A percentile compares a stretch with the other conserved stretches of the same genome.
Evolutionary conservation across 2,797 vertebrate species (phyloP).

Genomic region (Sebastiscus tertius): DNA sequence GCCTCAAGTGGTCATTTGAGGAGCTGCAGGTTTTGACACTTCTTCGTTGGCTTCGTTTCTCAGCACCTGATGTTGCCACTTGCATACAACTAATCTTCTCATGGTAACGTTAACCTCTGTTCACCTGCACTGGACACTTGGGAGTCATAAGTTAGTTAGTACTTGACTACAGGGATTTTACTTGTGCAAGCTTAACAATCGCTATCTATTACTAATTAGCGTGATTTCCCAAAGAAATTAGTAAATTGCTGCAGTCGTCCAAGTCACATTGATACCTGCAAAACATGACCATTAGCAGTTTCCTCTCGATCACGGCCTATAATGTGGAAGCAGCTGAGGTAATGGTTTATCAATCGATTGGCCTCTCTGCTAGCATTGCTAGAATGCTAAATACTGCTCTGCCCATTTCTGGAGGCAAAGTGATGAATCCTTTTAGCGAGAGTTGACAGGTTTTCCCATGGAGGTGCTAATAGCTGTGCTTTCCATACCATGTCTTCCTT

Average conservation of each 20-base stretch:
- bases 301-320: slow-evolving; percentile 14
- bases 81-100: not conserved
- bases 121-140: not conserved
- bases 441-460: slow-evolving; percentile 45
- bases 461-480: slow-evolving; percentile 39
- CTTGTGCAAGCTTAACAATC: not conserved
- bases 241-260: not conserved
- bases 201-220: not conserved
- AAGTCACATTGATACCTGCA: not conserved
- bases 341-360: slow-evolving; percentile 62
- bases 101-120: not conserved
- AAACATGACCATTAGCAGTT: slow-evolving; percentile 41
- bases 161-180: not conserved
- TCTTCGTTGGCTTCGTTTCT: no score
- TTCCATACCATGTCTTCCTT: slow-evolving; percentile 2
- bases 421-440: slow-evolving; percentile 52
- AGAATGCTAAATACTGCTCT: slow-evolving; percentile 44
- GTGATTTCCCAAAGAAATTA: not conserved
- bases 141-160: not conserved
- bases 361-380: slow-evolving; percentile 27
- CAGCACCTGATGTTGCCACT: no score
- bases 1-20: no score
- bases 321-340: slow-evolving; percentile 29
- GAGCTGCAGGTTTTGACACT: no score
- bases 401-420: slow-evolving; percentile 19